Conservation (phyloP, 1,140 invertebrate species). For the Lerema accius region DNA sequence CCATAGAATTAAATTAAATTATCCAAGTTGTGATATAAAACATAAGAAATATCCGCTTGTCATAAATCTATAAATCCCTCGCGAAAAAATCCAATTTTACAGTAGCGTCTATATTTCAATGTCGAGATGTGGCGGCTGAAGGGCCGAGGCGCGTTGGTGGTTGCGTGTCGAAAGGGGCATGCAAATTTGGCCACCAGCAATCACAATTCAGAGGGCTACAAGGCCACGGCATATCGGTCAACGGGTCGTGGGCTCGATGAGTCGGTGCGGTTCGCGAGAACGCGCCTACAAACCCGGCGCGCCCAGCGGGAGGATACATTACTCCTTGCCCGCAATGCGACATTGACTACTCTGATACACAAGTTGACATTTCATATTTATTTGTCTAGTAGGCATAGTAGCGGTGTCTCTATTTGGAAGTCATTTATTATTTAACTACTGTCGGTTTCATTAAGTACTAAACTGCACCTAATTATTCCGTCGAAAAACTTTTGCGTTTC, state of each 20-base stretch:
- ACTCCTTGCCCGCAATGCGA: conserved; percentile 76
- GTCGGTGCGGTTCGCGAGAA: conserved; percentile 55
- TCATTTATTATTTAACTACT: not conserved
- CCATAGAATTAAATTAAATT: too few species aligned
- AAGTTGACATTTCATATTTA: not conserved
- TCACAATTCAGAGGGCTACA: conserved; percentile 54
- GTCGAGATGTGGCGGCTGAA: conserved; percentile 17
- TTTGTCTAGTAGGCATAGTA: not conserved
- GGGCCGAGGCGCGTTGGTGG: conserved; percentile 5
- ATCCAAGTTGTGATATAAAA: too few species aligned
- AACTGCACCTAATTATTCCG: not conserved
- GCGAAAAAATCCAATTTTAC: not conserved
- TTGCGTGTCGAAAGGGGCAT: conserved; percentile 49
- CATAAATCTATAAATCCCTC: too few species aligned
- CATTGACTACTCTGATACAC: conserved; percentile 36
- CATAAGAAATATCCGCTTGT: too few species aligned
- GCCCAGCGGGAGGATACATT: conserved; percentile 68
- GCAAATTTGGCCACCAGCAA: conserved; percentile 52
- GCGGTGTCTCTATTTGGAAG: not conserved
- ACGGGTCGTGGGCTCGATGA: conserved; percentile 47
- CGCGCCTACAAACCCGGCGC: conserved; percentile 68
- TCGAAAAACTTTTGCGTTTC: not conserved
- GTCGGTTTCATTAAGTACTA: not conserved
- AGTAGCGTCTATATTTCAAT: conserved; percentile 1
- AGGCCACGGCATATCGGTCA: conserved; percentile 69